Evolutionary conservation across 2,888 invertebrate genomes (phyloP).

Genomic region (Tenthredo notha): DNA sequence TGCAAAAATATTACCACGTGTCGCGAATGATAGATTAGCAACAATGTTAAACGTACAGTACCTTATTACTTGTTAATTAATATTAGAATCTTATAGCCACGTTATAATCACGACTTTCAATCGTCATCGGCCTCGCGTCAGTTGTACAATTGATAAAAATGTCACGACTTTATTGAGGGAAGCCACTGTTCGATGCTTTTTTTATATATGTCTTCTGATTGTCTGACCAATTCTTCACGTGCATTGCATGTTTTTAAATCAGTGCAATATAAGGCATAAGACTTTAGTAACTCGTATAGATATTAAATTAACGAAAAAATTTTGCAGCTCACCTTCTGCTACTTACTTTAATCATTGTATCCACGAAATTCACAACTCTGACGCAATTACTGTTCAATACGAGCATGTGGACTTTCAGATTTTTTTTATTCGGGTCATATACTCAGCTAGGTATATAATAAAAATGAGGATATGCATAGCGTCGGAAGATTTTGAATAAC

Average conservation of each 20-base stretch:
- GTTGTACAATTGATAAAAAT: slow-evolving; percentile 15
- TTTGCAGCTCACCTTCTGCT: neutral
- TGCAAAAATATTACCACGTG: slow-evolving; percentile 6
- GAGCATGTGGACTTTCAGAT: neutral
- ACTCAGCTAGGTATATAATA: neutral
- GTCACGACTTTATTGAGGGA: slow-evolving; percentile 6
- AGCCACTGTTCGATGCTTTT: neutral
- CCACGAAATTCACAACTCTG: neutral
- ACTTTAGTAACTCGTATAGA: neutral
- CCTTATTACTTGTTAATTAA: slow-evolving; percentile 28
- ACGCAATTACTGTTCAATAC: neutral
- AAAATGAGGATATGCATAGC: neutral
- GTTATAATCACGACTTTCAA: neutral
- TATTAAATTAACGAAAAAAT: neutral
- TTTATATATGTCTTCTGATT: neutral
- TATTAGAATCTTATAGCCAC: slow-evolving; percentile 18
- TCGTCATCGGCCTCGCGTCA: slow-evolving; percentile 9
- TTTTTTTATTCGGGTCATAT: neutral
- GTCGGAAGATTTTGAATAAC: neutral
- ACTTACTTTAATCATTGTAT: neutral
- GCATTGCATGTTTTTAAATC: neutral
- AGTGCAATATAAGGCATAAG: neutral
- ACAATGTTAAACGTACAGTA: neutral
- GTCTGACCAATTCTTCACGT: neutral
- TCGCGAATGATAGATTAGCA: slow-evolving; percentile 21